A percentile compares a stretch with the other conserved stretches of the same genome.
Evolutionary conservation across 1,140 invertebrate genomes (phyloP).

Genomic region (Drosophila sp.): DNA sequence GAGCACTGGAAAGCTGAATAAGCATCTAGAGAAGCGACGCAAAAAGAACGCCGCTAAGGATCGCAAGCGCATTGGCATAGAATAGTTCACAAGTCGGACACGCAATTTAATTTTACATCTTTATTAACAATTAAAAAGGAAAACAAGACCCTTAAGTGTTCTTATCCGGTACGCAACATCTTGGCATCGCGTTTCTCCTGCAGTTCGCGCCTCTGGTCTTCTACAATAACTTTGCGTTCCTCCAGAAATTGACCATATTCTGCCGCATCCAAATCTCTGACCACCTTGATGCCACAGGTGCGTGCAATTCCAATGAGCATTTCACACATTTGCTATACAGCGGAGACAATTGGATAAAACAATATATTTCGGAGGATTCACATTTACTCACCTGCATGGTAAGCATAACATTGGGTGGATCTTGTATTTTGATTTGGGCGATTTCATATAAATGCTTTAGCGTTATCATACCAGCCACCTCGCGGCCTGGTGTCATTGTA

Average conservation of each 20-base stretch:
- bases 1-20: constrained; percentile 88
- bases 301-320: constrained; percentile 90
- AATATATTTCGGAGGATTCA: not conserved
- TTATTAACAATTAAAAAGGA: constrained; percentile 61
- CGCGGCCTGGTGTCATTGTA: constrained; percentile 90
- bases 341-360: not conserved
- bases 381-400: constrained; percentile 70
- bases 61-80: constrained; percentile 82
- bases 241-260: constrained; percentile 94
- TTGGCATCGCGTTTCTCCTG: constrained; percentile 96
- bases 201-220: constrained; percentile 90
- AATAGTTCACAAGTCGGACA: constrained; percentile 52
- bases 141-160: not conserved
- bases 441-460: constrained; percentile 99
- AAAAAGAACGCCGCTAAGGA: constrained; percentile 87
- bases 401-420: constrained; percentile 89
- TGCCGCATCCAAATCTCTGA: constrained; percentile 89
- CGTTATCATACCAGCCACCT: constrained; percentile 95
- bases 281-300: constrained; percentile 94
- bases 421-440: constrained; percentile 95
- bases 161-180: constrained; percentile 91
- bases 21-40: constrained; percentile 89
- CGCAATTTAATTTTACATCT: constrained; percentile 69
- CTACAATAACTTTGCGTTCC: constrained; percentile 89
- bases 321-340: constrained; percentile 90